Evolutionary conservation across 2,113 vertebrate genomes (phyloP), one percentile per base, ranked within the genome.

Genomic region (Forbesichthys agassizii): DNA sequence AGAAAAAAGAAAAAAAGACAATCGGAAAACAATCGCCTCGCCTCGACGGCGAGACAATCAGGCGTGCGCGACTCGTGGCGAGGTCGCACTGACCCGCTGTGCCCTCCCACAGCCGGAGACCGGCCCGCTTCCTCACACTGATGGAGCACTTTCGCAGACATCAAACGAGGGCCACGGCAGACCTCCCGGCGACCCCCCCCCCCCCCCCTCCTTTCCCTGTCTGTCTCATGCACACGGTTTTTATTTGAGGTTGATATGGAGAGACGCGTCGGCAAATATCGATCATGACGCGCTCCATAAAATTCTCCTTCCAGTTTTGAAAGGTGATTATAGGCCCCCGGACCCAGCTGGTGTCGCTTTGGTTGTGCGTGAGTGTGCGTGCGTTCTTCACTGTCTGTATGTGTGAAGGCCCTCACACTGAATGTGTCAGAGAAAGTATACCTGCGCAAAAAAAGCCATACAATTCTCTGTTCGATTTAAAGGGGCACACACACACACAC

Each of bases 181-280:
- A 86, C 84, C 87, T 84, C 86, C 80, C 73, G 53, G 48, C 71
- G 88, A 89, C 88, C 88, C 64, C 70, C 76, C 79, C 2, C 1
- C 20, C 20, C 1, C 61, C 76, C 8, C 69, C 84, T 16, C 8
- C 69, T 83, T 16, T 16, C 16, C 16, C 66, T 71, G 74, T 86
- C 69, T 74, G 77, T 86, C 86, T 87, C 78, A 78, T 69, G 66
- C 61, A 55, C 27, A n/a, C 48, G 47, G 58, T 48, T 80, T 78
- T 67, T 71, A 71, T 90, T 90, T 91, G 84, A 88, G 84, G 75
- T 80, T 86, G 86, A 91, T 84, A 63, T 73, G 42, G 72, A 76
- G 73, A 81, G 86, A 83, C 78, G 74, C 74, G 89, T 89, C 81
- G 80, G 88, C 88, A 91, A 91, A 91, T 90, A 93, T 90, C 88